These are phyloP conservation scores for Anguilla anguilla DNA, from an alignment of 2,797 vertebrate genomes.

Conservation along the genomic window DNA sequence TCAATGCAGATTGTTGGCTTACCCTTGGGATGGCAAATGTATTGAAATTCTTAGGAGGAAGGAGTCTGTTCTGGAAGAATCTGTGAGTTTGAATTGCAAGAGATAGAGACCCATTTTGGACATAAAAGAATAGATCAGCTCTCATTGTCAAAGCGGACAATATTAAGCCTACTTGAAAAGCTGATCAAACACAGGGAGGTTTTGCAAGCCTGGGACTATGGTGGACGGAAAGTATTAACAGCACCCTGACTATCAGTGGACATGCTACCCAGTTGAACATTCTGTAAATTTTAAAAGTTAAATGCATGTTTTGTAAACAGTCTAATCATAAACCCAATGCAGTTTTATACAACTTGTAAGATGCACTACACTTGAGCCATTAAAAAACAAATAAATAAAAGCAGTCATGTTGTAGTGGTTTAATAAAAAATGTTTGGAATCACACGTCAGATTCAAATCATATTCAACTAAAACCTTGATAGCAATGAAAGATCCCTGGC, in stretches of 20 bases:
- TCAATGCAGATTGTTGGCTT: conserved; percentile 72
- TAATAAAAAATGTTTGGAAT: too few species aligned
- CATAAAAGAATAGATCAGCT: conserved; percentile 71
- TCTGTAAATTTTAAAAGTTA: too few species aligned
- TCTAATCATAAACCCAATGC: too few species aligned
- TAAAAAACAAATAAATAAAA: too few species aligned
- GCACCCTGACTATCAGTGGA: conserved; percentile 62
- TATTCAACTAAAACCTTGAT: too few species aligned
- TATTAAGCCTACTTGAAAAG: conserved; percentile 72
- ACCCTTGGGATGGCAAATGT: conserved; percentile 63
- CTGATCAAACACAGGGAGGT: conserved; percentile 65
- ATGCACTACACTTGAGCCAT: too few species aligned
- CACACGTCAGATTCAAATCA: too few species aligned
- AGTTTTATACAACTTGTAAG: too few species aligned
- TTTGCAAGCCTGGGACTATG: conserved; percentile 51
- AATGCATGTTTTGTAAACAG: too few species aligned
- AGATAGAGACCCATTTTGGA: conserved; percentile 62
- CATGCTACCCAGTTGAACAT: too few species aligned
- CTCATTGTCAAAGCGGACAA: conserved; percentile 74
- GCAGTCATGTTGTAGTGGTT: too few species aligned
- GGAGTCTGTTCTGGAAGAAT: conserved; percentile 67
- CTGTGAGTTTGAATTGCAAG: conserved; percentile 63
- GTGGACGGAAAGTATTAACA: conserved; percentile 62
- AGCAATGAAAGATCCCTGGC: too few species aligned
- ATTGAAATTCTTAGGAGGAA: conserved; percentile 66